Percentiles rank a stretch among this genome's conserved stretches.
These are phyloP conservation scores for Dendroctonus valens DNA, from an alignment of 1,140 invertebrate species.

Conservation along the genomic window DNA sequence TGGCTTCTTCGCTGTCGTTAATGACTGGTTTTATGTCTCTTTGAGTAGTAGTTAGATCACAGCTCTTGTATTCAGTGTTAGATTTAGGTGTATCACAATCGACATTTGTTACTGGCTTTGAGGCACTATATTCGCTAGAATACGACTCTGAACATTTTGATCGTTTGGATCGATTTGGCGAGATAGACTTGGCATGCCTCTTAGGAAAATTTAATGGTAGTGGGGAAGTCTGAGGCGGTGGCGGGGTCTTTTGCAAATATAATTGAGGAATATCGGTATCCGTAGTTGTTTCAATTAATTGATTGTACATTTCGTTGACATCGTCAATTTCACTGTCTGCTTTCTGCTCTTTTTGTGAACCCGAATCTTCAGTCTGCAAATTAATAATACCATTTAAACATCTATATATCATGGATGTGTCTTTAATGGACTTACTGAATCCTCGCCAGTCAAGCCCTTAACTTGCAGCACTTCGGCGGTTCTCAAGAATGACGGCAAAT, in stretches of 20 bases:
- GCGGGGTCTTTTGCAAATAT: conserved; percentile 17
- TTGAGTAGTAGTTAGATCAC: conserved; percentile 30
- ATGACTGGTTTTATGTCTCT: conserved; percentile 1
- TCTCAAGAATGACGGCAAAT: conserved; percentile 80
- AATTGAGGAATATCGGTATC: conserved; percentile 33
- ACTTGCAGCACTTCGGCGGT: conserved; percentile 87
- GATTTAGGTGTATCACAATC: conserved; percentile 23
- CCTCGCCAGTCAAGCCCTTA: conserved; percentile 71
- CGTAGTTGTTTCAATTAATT: conserved; percentile 36
- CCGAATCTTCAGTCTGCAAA: conserved; percentile 40
- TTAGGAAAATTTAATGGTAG: conserved; percentile 25
- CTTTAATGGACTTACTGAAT: conserved; percentile 43
- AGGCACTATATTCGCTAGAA: conserved; percentile 19
- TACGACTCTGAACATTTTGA: conserved; percentile 18
- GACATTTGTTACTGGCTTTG: conserved; percentile 9
- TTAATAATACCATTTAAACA: background rate
- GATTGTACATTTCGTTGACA: conserved; percentile 37
- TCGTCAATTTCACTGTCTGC: conserved; percentile 38
- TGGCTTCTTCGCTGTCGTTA: conserved; percentile 28
- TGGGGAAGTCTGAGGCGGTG: conserved; percentile 26
- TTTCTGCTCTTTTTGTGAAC: conserved; percentile 43
- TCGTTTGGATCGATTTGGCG: conserved; percentile 12
- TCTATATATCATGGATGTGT: conserved; percentile 1
- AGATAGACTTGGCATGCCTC: conserved; percentile 24
- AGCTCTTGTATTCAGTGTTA: conserved; percentile 25